These are phyloP conservation scores for Frankliniella fusca DNA, from an alignment of 2,888 invertebrate species.

Conservation along the genomic window DNA sequence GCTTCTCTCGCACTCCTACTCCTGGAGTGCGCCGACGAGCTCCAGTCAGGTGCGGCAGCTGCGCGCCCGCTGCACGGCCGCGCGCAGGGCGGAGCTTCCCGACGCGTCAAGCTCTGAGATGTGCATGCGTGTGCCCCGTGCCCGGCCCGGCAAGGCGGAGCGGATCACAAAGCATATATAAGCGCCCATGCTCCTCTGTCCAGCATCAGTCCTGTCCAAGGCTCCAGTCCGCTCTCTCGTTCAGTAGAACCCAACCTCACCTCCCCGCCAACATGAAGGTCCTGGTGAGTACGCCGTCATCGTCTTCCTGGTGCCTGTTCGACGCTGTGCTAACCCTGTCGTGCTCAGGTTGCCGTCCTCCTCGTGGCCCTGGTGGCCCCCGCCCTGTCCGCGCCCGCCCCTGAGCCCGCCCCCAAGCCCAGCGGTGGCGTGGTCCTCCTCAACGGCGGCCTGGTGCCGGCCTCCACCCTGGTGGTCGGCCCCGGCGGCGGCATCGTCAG, in stretches of 20 bases:
- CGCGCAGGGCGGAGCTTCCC: not conserved
- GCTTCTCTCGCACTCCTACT: too few relatives aligned
- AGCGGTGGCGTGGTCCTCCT: not conserved
- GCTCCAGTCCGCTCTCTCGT: not conserved
- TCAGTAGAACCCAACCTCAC: not conserved
- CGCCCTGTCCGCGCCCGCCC: slow-evolving; percentile 7
- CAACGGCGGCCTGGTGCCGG: not conserved
- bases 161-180: not conserved
- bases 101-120: not conserved
- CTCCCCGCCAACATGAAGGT: not conserved
- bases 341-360: not conserved
- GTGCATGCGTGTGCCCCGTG: not conserved
- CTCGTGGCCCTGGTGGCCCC: slow-evolving; percentile 7
- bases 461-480: not conserved
- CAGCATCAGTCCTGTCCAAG: slow-evolving; percentile 9
- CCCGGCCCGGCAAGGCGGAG: not conserved
- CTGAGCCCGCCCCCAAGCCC: not conserved
- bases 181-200: not conserved
- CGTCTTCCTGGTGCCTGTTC: too few relatives aligned
- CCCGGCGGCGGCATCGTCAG: slow-evolving; percentile 17
- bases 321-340: too few relatives aligned
- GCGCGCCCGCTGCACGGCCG: too few relatives aligned
- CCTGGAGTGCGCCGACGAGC: too few relatives aligned
- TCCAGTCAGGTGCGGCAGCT: too few relatives aligned
- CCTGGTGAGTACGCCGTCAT: not conserved